Evolutionary conservation across 2,888 invertebrate genomes (phyloP), one percentile per base, ranked within the genome.

Genomic region (Andrena praecox): DNA sequence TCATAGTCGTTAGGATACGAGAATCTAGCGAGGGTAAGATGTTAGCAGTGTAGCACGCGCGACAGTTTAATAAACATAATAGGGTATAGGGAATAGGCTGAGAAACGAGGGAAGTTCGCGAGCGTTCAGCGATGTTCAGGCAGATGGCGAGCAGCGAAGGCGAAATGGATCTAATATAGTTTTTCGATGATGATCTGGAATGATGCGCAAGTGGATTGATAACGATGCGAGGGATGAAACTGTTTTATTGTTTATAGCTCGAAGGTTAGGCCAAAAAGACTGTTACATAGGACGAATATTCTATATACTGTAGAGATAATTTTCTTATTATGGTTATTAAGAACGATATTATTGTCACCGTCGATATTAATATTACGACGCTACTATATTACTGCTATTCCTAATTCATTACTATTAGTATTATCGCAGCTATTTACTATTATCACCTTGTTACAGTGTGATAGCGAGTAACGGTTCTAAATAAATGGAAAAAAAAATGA

Each of bases 191-290:
- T 42, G n/a, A 63, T 72, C 31, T 35, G 8, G 10, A 20, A 48
- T 7, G 42, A n/a, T 31, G 16, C 52, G 52, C 31, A 16, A 50
- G 59, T 69, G 54, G 20, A 67, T 69, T 50, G 31, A 70, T 60
- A 42, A 24, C 33, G 35, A 50, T 27, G 70, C 64, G 72, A 50
- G 42, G 67, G 86, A 85, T 72, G 77, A 84, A 89, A 75, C 59
- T 87, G 90, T 91, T 91, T 89, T 91, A 91, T 91, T 92, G 92
- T 92, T 92, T 91, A 92, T 92, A 92, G 91, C 87, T 92, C 85
- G 89, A 91, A 89, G 87, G 90, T 90, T 93, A 92, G 91, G 91
- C 92, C 91, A 93, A 91, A 93, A 93, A 93, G 93, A 93, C 93
- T 93, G 93, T 93, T 93, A 92, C 81, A 90, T 93, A 93, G 90